Evolutionary conservation across 2,888 invertebrate genomes (phyloP).

Genomic region (Autographa pulchrina): DNA sequence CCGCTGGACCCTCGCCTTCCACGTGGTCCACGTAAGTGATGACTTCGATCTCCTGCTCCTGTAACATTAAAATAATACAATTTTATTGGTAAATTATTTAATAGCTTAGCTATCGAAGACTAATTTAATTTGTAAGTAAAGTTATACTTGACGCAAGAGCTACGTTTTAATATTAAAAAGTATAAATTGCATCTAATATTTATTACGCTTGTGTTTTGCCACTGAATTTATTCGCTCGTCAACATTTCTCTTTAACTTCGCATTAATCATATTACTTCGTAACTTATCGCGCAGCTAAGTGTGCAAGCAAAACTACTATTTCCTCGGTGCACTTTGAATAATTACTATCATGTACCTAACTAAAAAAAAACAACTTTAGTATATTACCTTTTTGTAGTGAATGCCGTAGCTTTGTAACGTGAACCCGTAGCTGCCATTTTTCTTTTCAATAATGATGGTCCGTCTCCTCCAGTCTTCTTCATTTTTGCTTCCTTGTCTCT

Average conservation of each 20-base stretch:
- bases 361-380: neutral
- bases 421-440: conserved; percentile 97
- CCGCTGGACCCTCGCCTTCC: conserved; percentile 97
- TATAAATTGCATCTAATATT: neutral
- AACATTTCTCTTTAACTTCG: neutral
- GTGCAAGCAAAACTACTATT: too few species aligned
- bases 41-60: conserved; percentile 97
- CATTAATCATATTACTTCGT: neutral
- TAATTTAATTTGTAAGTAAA: neutral
- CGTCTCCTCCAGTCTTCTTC: conserved; percentile 96
- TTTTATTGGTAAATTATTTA: neutral
- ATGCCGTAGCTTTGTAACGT: conserved; percentile 99
- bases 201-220: neutral
- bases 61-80: conserved; percentile 22
- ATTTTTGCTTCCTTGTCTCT: conserved; percentile 73
- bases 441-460: conserved; percentile 97
- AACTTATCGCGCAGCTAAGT: neutral
- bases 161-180: too few species aligned
- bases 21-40: conserved; percentile 99
- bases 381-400: conserved; percentile 94
- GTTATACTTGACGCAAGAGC: neutral
- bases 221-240: neutral
- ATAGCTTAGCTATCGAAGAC: neutral
- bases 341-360: neutral
- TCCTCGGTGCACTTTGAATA: too few species aligned